Percentiles rank a stretch among this genome's conserved stretches.
phyloP scores from a whole-genome alignment of 1,140 invertebrate genomes.

The Tetragnatha versicolor region DNA sequence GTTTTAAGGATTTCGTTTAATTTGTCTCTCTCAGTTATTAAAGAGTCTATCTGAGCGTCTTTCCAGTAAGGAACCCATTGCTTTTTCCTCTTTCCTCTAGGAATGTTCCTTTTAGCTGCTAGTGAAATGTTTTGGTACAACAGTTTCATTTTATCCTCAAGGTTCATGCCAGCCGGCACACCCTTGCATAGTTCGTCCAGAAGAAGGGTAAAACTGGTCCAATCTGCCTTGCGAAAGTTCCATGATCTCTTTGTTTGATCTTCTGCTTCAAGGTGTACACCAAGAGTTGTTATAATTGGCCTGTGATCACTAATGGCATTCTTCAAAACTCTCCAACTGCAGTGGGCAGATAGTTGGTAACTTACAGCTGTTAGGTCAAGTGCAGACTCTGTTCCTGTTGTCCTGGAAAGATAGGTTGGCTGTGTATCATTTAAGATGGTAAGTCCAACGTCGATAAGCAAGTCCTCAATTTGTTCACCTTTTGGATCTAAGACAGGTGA shows the following conservation, averaged over 20 bases:
- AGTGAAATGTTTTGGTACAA: not conserved
- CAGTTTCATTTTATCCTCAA: not conserved
- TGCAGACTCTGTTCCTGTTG: not conserved
- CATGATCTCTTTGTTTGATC: not conserved
- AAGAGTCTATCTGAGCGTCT: not conserved
- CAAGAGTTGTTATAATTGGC: not conserved
- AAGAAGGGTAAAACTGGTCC: not conserved
- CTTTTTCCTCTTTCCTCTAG: not conserved
- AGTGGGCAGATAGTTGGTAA: not conserved
- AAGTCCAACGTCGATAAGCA: not conserved
- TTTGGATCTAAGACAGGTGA: not conserved
- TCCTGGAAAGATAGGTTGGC: not conserved
- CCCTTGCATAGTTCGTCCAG: not conserved
- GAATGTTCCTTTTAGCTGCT: not conserved
- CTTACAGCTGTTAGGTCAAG: not conserved
- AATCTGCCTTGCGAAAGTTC: slow-evolving; percentile 14
- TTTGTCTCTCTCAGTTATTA: not conserved
- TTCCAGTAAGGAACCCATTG: not conserved
- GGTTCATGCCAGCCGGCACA: too few relatives aligned
- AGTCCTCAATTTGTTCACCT: not conserved
- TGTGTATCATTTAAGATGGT: not conserved
- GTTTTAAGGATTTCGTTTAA: not conserved
- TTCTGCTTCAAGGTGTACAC: not conserved
- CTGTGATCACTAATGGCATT: slow-evolving; percentile 9
- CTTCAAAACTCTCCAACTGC: not conserved